Conservation (phyloP, 2,113 vertebrate genomes). For the Zootoca vivipara region DNA sequence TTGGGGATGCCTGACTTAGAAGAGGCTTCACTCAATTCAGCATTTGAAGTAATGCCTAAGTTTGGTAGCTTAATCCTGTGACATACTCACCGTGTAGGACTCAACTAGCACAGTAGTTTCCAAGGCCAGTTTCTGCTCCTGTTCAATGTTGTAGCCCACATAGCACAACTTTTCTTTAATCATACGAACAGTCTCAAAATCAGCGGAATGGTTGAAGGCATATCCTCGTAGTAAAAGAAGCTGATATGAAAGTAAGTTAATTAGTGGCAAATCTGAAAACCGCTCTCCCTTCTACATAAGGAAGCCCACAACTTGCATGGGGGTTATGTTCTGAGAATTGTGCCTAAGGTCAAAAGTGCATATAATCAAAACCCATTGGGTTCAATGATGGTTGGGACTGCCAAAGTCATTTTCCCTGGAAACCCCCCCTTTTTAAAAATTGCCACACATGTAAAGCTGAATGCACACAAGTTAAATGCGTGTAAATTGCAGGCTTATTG, state of each 20-base stretch:
- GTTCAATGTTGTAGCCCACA: conserved; percentile 98
- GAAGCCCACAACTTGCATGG: not conserved
- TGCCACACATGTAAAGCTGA: too few species aligned
- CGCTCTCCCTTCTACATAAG: not conserved
- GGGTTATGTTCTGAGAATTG: too few species aligned
- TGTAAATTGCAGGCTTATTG: too few species aligned
- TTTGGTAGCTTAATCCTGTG: not conserved
- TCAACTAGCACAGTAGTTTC: conserved; percentile 98
- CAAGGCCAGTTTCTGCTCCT: conserved; percentile 96
- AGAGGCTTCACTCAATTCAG: not conserved
- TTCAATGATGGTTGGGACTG: too few species aligned
- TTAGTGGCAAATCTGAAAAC: not conserved
- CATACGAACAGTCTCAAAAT: conserved; percentile 98
- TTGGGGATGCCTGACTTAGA: too few species aligned
- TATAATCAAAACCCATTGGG: too few species aligned
- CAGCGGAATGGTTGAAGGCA: conserved; percentile 98
- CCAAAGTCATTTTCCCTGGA: too few species aligned
- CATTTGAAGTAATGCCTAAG: too few species aligned
- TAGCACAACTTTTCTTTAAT: conserved; percentile 99
- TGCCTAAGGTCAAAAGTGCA: too few species aligned
- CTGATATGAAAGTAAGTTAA: conserved; percentile 64
- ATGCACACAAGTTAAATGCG: too few species aligned
- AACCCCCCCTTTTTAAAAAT: too few species aligned
- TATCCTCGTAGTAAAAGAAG: conserved; percentile 93
- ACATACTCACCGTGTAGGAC: conserved; percentile 90